Base-by-base conservation (phyloP, 1,140 invertebrate genomes). In the Drosophila persimilis region DNA sequence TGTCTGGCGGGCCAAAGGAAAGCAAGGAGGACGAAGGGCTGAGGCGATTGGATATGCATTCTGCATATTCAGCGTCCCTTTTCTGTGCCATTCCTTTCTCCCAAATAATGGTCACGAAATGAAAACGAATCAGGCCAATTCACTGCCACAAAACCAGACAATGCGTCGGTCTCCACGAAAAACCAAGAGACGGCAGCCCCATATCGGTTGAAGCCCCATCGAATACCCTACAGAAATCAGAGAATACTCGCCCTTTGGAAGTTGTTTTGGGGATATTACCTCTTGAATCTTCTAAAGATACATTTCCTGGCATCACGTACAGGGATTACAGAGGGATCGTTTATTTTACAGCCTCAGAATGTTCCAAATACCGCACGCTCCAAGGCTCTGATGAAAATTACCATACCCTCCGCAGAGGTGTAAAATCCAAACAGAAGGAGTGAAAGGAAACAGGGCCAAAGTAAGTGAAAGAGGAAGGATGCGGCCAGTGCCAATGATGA, bases 31-130 rank as follows among this genome's bases (percentile, higher is more conserved):
- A 46, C 8, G 26, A 8, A 26, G 35, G 24, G 13, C 47, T 44
- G 50, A 43, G 26, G 11, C 41, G 35, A 11, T 3, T 41, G 44
- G 31, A 50, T 35, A 60, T 64, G 63, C 66, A 70, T 57, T 70
- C 66, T 64, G 43, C 64, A 29, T 26, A 50, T 65, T 60, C 55
- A 66, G 45, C 22, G 22, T 9, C 53, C 29, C 45, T 47, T 53
- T 46, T 47, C 22, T 51, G 17, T 51, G 29, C 46, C 31, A 43
- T 13, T 60, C 9, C 51, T 41, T 54, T 58, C 51, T 64, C 31
- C 46, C 50, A 80, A 76, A 85, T 84, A 80, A 84, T 79, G 80
- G 80, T 59, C 55, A 67, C 58, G 77, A 51, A 86, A 71, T 70
- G 69, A 80, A 80, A 79, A 73, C 67, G 73, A 86, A 74, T 74